Conservation (phyloP, 2,888 invertebrate species). For the Ormyrus labotus region DNA sequence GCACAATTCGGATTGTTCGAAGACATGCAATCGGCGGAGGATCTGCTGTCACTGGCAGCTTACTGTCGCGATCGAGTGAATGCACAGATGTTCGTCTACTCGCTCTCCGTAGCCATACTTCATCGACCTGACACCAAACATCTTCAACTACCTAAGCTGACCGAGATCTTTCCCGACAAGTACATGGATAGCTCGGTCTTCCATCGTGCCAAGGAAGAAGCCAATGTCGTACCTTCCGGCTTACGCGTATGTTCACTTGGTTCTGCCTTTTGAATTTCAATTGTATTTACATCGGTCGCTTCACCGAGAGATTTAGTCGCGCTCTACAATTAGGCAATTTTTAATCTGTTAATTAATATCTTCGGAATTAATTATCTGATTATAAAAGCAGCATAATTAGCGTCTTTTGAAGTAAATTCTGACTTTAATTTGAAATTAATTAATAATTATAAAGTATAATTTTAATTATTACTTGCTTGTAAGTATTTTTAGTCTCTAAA, state of each 20-base stretch:
- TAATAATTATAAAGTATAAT: slow-evolving; percentile 1
- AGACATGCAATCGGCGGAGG: slow-evolving; percentile 84
- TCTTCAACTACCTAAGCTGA: slow-evolving; percentile 84
- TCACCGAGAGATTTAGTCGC: too few species aligned
- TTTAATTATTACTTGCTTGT: neutral
- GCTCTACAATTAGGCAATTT: too few species aligned
- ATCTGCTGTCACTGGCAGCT: slow-evolving; percentile 83
- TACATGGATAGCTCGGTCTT: slow-evolving; percentile 87
- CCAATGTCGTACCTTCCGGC: slow-evolving; percentile 80
- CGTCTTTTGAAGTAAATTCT: too few species aligned
- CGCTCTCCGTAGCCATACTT: slow-evolving; percentile 85
- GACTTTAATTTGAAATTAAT: neutral
- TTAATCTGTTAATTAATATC: too few species aligned
- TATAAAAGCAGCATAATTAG: too few species aligned
- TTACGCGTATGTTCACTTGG: slow-evolving; percentile 78
- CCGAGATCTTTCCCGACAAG: slow-evolving; percentile 88
- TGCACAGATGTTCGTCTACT: slow-evolving; percentile 88
- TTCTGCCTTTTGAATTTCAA: neutral
- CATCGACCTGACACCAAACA: slow-evolving; percentile 85
- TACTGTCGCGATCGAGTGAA: slow-evolving; percentile 86
- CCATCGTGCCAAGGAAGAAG: slow-evolving; percentile 82
- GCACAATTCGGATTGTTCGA: too few species aligned
- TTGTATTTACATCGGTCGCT: too few species aligned
- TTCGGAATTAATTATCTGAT: too few species aligned
- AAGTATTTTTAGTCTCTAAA: neutral